These are phyloP conservation scores for Petrocephalus sullivani DNA, from an alignment of 2,797 vertebrate genomes.

Conservation along the genomic window DNA sequence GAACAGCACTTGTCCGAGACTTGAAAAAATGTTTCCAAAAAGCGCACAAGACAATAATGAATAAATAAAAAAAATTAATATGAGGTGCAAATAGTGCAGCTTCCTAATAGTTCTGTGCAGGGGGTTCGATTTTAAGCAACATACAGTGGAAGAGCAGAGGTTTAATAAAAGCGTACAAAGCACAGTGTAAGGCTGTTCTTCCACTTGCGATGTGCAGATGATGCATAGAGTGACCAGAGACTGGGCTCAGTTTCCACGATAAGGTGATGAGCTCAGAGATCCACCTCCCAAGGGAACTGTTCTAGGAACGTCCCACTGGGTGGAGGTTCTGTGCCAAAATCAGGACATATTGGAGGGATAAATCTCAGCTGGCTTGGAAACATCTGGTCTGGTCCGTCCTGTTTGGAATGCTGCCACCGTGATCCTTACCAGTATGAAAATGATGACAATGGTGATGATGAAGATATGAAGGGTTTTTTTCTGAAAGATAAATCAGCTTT, in stretches of 20 bases:
- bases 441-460: neutral
- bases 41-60: neutral
- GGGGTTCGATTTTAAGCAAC: neutral
- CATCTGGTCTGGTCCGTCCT: neutral
- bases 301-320: neutral
- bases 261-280: conserved; percentile 7
- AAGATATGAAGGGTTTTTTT: neutral
- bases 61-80: neutral
- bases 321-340: neutral
- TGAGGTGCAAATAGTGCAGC: neutral
- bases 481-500: neutral
- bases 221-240: neutral
- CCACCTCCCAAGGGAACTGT: neutral
- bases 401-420: neutral
- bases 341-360: neutral
- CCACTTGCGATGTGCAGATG: neutral
- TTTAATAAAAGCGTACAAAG: neutral
- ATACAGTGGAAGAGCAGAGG: neutral
- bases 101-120: neutral
- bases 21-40: neutral
- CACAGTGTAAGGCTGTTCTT: neutral
- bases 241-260: neutral
- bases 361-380: neutral
- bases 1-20: neutral
- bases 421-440: neutral